A percentile compares a stretch with the other conserved stretches of the same genome.
phyloP scores from a whole-genome alignment of 2,113 vertebrate genomes.

The Thalassoma bifasciatum region DNA sequence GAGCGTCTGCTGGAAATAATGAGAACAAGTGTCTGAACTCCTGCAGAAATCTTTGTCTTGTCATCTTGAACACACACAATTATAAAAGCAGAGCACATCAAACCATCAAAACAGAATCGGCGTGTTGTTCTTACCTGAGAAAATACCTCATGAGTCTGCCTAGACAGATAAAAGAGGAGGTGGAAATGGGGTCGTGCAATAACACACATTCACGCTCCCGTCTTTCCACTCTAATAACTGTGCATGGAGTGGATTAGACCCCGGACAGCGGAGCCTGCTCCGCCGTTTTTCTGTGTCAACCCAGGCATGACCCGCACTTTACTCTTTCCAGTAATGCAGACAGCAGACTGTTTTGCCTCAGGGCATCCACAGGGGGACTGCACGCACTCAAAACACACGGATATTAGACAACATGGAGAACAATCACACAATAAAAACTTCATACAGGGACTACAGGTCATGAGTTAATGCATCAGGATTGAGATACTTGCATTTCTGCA shows the following conservation, averaged over 20 bases:
- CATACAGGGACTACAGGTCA: neutral
- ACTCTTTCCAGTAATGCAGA: conserved; percentile 69
- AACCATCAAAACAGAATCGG: conserved; percentile 33
- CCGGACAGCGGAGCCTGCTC: conserved; percentile 46
- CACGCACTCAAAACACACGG: conserved; percentile 12
- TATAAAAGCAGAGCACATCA: conserved; percentile 10
- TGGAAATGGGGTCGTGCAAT: conserved; percentile 35
- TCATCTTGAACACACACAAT: neutral
- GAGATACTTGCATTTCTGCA: neutral
- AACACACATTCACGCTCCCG: conserved; percentile 48
- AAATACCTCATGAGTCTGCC: conserved; percentile 50
- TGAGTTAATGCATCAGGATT: neutral
- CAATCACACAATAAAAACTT: conserved; percentile 30
- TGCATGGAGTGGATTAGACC: conserved; percentile 61
- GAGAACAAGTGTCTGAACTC: conserved; percentile 11
- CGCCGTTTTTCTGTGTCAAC: conserved; percentile 64
- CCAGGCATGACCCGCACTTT: conserved; percentile 66
- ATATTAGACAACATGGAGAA: conserved; percentile 9
- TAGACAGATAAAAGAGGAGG: conserved; percentile 47
- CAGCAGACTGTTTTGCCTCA: conserved; percentile 60
- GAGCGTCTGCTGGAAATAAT: conserved; percentile 33
- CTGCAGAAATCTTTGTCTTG: conserved; percentile 19
- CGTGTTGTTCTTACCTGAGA: conserved; percentile 39
- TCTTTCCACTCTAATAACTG: conserved; percentile 76
- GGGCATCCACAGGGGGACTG: conserved; percentile 40